A percentile compares a stretch with the other conserved stretches of the same genome.
Conservation (phyloP, 37 sponge, comb jelly and placozoan genomes). For the Ianthella basta region DNA sequence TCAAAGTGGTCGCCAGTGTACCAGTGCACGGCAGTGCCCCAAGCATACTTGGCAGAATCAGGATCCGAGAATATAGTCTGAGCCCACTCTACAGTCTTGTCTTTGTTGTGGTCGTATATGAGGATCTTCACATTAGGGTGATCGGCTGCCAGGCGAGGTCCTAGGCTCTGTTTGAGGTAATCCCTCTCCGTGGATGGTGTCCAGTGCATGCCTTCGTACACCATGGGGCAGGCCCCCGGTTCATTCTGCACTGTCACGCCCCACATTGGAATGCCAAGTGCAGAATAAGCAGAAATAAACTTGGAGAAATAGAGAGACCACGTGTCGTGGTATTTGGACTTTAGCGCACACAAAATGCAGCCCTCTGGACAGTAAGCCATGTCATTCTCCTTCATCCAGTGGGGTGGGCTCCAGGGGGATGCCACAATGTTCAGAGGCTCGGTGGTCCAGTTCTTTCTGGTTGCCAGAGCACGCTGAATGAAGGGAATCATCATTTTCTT, state of each 20-base stretch:
- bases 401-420: conserved; percentile 84
- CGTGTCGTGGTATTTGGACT: conserved; percentile 57
- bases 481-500: conserved; percentile 63
- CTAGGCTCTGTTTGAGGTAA: conserved; percentile 58
- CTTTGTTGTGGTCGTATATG: conserved; percentile 77
- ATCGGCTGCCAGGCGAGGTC: conserved; percentile 54
- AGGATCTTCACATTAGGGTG: conserved; percentile 69
- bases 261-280: conserved; percentile 56
- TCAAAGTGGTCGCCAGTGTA: conserved; percentile 69
- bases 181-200: conserved; percentile 68
- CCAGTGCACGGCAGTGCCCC: conserved; percentile 87
- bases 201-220: conserved; percentile 74
- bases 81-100: conserved; percentile 79
- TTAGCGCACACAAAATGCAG: conserved; percentile 42
- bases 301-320: conserved; percentile 77
- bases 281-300: conserved; percentile 58
- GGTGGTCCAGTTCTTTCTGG: conserved; percentile 38
- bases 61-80: conserved; percentile 68
- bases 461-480: conserved; percentile 49
- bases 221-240: conserved; percentile 56
- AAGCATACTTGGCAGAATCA: conserved; percentile 72
- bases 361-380: conserved; percentile 36
- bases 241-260: conserved; percentile 86
- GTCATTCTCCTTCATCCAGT: conserved; percentile 72
- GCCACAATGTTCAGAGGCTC: conserved; percentile 61